These are phyloP conservation scores for Apostichopus leukothele DNA, from an alignment of 53 echinoderm and acorn worm genomes.

Conservation along the genomic window DNA sequence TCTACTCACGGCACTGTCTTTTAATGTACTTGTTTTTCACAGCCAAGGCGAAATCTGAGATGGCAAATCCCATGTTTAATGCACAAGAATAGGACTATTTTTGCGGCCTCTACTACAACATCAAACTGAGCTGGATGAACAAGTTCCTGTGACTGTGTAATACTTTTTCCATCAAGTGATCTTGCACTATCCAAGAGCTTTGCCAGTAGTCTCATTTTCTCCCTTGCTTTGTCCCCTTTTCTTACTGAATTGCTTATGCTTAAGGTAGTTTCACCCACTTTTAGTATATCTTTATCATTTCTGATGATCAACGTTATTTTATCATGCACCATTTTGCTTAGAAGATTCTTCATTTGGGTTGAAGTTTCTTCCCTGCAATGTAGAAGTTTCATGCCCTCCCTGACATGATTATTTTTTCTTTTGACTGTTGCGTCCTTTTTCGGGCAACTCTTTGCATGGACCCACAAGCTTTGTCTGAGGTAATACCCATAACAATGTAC, in stretches of 20 bases:
- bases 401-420: slow-evolving; percentile 5
- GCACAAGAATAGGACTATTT: slow-evolving; percentile 35
- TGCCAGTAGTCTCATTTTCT: slow-evolving; percentile 44
- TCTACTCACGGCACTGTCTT: not conserved
- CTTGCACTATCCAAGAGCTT: slow-evolving; percentile 21
- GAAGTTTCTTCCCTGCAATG: not conserved
- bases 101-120: slow-evolving; percentile 1
- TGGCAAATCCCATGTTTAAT: slow-evolving; percentile 42
- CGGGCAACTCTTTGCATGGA: not conserved
- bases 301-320: slow-evolving; percentile 37
- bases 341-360: not conserved
- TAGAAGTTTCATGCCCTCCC: not conserved
- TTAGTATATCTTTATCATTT: slow-evolving; percentile 56
- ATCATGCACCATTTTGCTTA: slow-evolving; percentile 39
- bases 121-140: slow-evolving; percentile 22
- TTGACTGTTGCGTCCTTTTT: not conserved
- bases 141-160: slow-evolving; percentile 27
- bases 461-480: not conserved
- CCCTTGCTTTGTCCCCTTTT: slow-evolving; percentile 43
- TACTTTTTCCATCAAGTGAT: not conserved
- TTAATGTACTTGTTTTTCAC: slow-evolving; percentile 45
- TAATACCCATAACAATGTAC: slow-evolving; percentile 16
- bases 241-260: slow-evolving; percentile 37
- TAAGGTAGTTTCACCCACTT: slow-evolving; percentile 44
- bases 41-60: slow-evolving; percentile 37